These are phyloP conservation scores for Peromyscus attwateri DNA, from an alignment of 2,797 vertebrate genomes.

Conservation along the genomic window DNA sequence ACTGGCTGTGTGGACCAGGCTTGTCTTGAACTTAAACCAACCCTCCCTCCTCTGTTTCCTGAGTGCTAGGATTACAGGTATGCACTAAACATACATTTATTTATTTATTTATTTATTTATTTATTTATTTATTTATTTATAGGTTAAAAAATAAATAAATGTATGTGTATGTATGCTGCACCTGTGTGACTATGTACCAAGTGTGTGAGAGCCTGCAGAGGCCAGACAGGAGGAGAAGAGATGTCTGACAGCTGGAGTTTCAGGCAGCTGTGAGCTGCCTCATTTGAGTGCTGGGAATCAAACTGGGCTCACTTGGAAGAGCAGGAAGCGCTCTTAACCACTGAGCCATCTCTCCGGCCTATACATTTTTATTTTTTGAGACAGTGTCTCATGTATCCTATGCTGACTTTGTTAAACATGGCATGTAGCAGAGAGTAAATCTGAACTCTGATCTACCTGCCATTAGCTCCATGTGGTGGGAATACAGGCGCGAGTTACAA, in stretches of 20 bases:
- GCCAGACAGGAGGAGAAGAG: not conserved
- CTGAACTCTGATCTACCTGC: not conserved
- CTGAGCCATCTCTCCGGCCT: not conserved
- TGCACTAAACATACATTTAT: not conserved
- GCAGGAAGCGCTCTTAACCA: not conserved
- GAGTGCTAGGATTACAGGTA: not conserved
- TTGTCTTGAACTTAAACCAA: not conserved
- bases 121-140: not conserved
- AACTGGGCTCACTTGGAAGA: not conserved
- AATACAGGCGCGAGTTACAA: not conserved
- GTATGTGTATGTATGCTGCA: not conserved
- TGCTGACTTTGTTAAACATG: not conserved
- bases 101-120: not conserved
- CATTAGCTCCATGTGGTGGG: not conserved
- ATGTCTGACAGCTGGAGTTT: not conserved
- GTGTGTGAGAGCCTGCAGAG: not conserved
- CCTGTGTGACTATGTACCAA: not conserved
- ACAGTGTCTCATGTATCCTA: not conserved
- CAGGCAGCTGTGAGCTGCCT: not conserved
- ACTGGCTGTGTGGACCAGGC: not conserved
- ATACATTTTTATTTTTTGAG: not conserved
- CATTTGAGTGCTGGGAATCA: not conserved
- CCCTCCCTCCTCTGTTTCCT: not conserved
- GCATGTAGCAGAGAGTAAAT: not conserved
- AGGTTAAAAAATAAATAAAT: not conserved